Percentiles rank a stretch among this genome's conserved stretches.
Conservation (phyloP, 64 coral and sea anemone genomes). For the Acropora tenuis region DNA sequence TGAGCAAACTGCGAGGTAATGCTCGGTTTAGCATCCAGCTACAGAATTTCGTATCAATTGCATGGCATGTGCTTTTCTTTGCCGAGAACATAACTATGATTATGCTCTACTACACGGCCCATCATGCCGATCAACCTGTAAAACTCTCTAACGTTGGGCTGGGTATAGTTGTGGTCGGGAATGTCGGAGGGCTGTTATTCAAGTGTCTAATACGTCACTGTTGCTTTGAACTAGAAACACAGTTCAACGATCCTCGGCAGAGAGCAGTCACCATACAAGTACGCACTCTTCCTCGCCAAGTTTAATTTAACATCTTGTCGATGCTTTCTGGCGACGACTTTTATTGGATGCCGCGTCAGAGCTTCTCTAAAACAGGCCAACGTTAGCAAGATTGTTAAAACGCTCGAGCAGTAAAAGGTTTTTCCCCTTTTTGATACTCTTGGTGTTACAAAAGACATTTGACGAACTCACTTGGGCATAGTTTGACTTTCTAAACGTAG, state of each 20-base stretch:
- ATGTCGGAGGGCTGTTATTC: neutral
- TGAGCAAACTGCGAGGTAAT: slow-evolving; percentile 5
- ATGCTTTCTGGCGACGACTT: neutral
- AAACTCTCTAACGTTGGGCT: neutral
- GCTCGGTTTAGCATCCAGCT: neutral
- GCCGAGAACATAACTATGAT: slow-evolving; percentile 26
- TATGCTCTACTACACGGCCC: neutral
- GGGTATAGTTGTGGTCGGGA: neutral
- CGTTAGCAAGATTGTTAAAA: too few species aligned
- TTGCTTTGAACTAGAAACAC: neutral
- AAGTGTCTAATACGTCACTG: slow-evolving; percentile 3
- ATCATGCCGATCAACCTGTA: neutral
- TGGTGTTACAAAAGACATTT: too few species aligned
- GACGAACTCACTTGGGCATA: too few species aligned
- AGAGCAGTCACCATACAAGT: neutral
- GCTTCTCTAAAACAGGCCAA: too few species aligned
- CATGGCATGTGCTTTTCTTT: slow-evolving; percentile 27
- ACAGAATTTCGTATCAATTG: neutral
- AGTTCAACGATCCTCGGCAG: too few species aligned
- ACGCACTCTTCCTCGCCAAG: too few species aligned
- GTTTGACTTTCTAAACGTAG: too few species aligned
- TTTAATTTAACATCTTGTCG: neutral
- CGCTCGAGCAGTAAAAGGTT: too few species aligned
- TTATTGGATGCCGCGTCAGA: neutral
- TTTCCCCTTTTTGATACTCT: too few species aligned